A percentile compares a stretch with the other conserved stretches of the same genome.
phyloP scores from a whole-genome alignment of 1,140 invertebrate genomes.

The Globodera rostochiensis region DNA sequence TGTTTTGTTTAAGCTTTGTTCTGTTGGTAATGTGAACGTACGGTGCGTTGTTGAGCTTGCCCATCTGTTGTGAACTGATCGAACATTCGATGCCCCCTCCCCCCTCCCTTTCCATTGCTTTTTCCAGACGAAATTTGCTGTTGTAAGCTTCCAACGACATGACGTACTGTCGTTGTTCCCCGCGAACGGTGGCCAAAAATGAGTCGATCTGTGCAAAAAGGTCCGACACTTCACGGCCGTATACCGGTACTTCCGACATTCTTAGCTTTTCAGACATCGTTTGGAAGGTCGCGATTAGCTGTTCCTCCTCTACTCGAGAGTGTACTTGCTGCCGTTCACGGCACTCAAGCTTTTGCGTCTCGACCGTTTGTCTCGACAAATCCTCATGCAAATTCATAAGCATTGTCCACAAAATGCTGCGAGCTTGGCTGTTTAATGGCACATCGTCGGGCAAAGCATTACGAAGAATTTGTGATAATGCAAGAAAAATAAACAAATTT shows the following conservation, averaged over 20 bases:
- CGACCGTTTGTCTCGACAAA: background rate
- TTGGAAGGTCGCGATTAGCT: background rate
- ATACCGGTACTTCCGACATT: background rate
- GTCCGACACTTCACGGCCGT: background rate
- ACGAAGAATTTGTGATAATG: background rate
- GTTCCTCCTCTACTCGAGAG: background rate
- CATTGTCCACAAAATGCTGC: background rate
- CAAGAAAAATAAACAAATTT: background rate
- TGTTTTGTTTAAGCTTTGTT: no score
- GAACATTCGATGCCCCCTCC: background rate
- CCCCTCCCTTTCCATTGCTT: background rate
- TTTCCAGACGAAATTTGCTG: background rate
- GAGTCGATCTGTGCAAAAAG: background rate
- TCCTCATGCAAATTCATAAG: background rate
- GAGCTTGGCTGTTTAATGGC: background rate
- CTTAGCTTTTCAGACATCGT: background rate
- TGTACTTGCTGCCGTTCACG: background rate
- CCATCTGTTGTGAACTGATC: no score
- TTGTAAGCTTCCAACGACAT: background rate
- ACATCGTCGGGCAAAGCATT: background rate
- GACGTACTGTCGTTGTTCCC: background rate
- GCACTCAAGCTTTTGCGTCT: background rate
- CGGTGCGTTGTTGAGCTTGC: no score
- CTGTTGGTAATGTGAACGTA: no score
- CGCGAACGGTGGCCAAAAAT: background rate